phyloP scores from a whole-genome alignment of 2,113 vertebrate species.

The Vicugna pacos region DNA sequence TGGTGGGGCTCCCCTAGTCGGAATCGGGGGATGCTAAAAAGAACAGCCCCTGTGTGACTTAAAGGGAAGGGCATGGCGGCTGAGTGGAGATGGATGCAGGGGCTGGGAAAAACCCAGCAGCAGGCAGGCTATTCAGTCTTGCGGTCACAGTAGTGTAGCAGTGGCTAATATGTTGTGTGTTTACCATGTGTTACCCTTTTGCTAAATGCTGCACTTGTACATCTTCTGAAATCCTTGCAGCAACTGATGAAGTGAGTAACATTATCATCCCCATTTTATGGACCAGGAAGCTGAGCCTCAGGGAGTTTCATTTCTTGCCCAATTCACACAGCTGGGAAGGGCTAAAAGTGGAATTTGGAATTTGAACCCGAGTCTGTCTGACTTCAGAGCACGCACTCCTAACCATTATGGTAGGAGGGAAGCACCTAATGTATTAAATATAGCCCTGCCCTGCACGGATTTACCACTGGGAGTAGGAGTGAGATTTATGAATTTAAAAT shows the following conservation, averaged over 20 bases:
- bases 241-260: not conserved
- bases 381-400: not conserved
- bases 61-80: not conserved
- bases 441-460: not conserved
- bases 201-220: not conserved
- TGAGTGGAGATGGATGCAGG: not conserved
- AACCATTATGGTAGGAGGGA: not conserved
- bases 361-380: not conserved
- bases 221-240: not conserved
- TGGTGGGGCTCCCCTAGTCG: not conserved
- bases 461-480: not conserved
- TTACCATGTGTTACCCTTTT: not conserved
- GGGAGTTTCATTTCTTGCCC: not conserved
- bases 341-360: not conserved
- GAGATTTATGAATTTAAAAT: conserved; percentile 31
- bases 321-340: not conserved
- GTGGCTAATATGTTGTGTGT: not conserved
- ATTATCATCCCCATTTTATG: not conserved
- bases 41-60: not conserved
- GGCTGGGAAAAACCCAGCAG: not conserved
- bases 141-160: not conserved
- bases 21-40: not conserved
- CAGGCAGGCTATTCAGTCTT: not conserved
- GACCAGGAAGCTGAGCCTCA: not conserved
- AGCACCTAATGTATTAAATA: not conserved